Evolutionary conservation across 2,797 vertebrate genomes (phyloP).

Genomic region (Heliangelus exortis): DNA sequence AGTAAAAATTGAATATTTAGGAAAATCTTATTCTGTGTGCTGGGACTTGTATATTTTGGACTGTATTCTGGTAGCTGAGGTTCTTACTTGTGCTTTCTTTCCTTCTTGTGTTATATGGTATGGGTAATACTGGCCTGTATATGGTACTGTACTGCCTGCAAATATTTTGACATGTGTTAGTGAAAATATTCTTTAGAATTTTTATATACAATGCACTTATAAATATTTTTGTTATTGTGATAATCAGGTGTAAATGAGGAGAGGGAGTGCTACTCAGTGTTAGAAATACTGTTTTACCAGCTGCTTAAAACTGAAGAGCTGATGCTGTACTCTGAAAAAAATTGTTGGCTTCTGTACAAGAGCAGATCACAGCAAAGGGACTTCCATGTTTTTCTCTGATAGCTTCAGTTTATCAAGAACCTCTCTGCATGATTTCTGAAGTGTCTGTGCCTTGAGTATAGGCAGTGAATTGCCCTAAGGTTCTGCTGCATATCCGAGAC

Average conservation of each 20-base stretch:
- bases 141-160: no score
- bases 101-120: not conserved
- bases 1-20: not conserved
- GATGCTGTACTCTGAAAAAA: not conserved
- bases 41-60: not conserved
- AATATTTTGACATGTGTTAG: not conserved
- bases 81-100: rapidly evolving
- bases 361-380: not conserved
- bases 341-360: not conserved
- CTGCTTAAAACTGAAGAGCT: not conserved
- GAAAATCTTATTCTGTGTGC: rapidly evolving
- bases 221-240: not conserved
- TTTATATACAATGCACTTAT: not conserved
- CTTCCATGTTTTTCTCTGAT: not conserved
- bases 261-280: not conserved
- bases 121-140: not conserved
- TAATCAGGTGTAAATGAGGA: not conserved
- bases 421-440: not conserved
- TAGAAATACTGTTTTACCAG: not conserved
- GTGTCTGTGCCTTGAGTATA: not conserved
- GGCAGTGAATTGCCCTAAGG: not conserved
- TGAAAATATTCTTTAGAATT: not conserved
- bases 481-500: not conserved
- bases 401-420: not conserved
- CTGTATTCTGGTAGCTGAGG: not conserved